Base-by-base conservation (phyloP, 2,888 invertebrate species). In the Heliconius cydno region DNA sequence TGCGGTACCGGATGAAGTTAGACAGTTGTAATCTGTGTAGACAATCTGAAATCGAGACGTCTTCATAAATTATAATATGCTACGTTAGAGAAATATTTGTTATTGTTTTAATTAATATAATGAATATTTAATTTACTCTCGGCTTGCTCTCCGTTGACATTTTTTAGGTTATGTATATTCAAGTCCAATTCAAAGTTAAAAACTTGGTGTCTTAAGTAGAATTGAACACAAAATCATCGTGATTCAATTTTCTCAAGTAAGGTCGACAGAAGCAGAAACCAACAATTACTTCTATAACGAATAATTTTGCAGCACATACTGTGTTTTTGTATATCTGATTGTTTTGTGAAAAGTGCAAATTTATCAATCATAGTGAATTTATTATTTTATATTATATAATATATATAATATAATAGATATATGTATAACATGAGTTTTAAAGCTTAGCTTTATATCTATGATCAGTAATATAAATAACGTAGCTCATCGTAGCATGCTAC, bases 41-140 rank as follows among this genome's bases (percentile, higher is more conserved):
- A 70, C 41, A 70, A 28, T 70, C n/a, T 41, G 68, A 41, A 70
- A 70, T 70, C 13, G n/a, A 70, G 68, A 70, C 68, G 41, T 70
- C 68, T 70, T 70, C 41, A 70, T 70, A 70, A n/a, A 70, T 25
- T 25, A 13, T 46, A 41, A 25, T 28, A 65, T 28, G 28, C 28
- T 2, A 15, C 28, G 15, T 52, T 52, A 22, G 52, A 52, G 6
- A 9, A 52, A 1, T 25, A 28, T 15, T 63, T 15, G 25, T 63
- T 63, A 63, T 63, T 25, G 25, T 28, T 25, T 63, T 25, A 28
- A 63, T 13, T 63, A 63, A 25, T 25, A 28, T 63, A 25, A 6
- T 25, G 25, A 13, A 13, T 13, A 2, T 2, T 28, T 2, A 28
- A 3, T 12, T 63, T 25, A 12, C 12, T 19, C 0, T 52, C 19